Evolutionary conservation across 2,113 vertebrate species (phyloP).

Genomic region (human): GRCh38 chr4:62037501-62038000

Average conservation of each 20-base stretch:
- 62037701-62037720: conserved; percentile 69
- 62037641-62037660: neutral
- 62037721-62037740: conserved; percentile 93
- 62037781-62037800: conserved; percentile 96
- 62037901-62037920: accelerated
- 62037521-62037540: neutral
- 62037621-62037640: neutral
- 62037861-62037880: accelerated
- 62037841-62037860: conserved; percentile 97
- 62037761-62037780: conserved; percentile 97
- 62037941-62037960: neutral
- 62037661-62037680: neutral
- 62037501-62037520: neutral
- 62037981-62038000: neutral
- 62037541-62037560: neutral
- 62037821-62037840: conserved; percentile 95
- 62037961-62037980: neutral
- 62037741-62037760: conserved; percentile 96
- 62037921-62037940: neutral
- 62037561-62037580: conserved; percentile 34
- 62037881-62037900: accelerated
- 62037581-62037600: conserved; percentile 1
- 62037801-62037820: conserved; percentile 94
- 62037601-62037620: neutral
- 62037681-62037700: conserved; percentile 25